These are phyloP conservation scores for Odontomyia ornata DNA, from an alignment of 2,888 invertebrate genomes.

Conservation along the genomic window DNA sequence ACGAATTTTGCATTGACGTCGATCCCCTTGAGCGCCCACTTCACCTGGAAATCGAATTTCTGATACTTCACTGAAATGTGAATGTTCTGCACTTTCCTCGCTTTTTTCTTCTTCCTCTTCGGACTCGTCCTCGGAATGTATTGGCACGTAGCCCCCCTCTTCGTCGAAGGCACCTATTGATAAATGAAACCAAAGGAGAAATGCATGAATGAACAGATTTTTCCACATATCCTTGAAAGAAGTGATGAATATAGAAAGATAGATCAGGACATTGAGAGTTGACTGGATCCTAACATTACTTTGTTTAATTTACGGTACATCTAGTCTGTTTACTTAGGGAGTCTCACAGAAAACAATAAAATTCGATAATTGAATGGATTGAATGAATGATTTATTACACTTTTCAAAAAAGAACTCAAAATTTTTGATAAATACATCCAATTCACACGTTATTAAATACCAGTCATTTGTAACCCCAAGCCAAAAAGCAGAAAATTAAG, in stretches of 20 bases:
- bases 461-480: no score
- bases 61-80: constrained; percentile 63
- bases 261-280: no score
- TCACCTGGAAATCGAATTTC: constrained; percentile 75
- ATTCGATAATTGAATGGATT: no score
- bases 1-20: constrained; percentile 82
- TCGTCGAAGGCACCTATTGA: constrained; percentile 55
- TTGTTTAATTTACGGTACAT: no score
- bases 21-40: constrained; percentile 77
- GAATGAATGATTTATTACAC: not conserved
- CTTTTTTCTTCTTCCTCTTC: constrained; percentile 62
- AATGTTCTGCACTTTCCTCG: constrained; percentile 61
- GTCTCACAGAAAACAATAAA: no score
- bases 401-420: not conserved
- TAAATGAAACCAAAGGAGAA: not conserved
- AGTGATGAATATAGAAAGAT: no score
- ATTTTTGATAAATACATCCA: not conserved
- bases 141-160: constrained; percentile 61
- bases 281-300: no score
- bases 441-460: no score
- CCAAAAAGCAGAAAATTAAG: not conserved
- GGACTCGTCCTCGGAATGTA: constrained; percentile 61
- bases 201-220: no score
- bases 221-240: no score
- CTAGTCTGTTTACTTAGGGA: no score